Conservation (phyloP, 2,113 vertebrate species). For the Daphoenositta chrysoptera region DNA sequence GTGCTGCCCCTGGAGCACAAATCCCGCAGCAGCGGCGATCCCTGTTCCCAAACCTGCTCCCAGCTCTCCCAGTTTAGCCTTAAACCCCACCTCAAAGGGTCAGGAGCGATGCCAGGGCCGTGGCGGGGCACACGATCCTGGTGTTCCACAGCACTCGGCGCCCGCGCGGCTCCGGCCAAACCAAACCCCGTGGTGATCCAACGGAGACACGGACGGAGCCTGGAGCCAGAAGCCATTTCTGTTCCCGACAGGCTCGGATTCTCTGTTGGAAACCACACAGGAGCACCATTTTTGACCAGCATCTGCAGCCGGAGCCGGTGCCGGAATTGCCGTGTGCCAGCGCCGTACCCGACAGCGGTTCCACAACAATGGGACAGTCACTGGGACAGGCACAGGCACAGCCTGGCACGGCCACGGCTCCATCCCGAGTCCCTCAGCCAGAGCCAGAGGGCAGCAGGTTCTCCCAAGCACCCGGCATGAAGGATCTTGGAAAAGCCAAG, state of each 20-base stretch:
- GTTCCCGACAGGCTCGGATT: not conserved
- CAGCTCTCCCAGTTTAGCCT: not conserved
- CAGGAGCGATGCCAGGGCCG: rapidly evolving
- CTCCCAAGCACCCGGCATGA: rapidly evolving
- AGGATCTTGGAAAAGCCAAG: not conserved
- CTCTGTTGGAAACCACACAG: not conserved
- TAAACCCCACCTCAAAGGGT: not conserved
- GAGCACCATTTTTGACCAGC: not conserved
- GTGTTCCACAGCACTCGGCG: rapidly evolving
- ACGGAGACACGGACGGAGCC: rapidly evolving
- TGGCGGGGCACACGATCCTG: rapidly evolving
- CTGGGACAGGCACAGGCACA: not conserved
- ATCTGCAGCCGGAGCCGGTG: not conserved
- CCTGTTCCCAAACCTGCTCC: not conserved
- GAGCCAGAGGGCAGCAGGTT: not conserved
- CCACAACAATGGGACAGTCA: not conserved
- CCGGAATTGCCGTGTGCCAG: not conserved
- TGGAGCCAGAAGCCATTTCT: not conserved
- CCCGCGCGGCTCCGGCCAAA: rapidly evolving
- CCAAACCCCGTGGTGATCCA: rapidly evolving
- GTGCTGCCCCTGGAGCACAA: not conserved
- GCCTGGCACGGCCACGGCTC: not conserved
- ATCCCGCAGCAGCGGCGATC: not conserved
- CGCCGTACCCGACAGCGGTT: rapidly evolving
- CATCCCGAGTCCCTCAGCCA: not conserved